phyloP scores from a whole-genome alignment of 2,888 invertebrate genomes.

The Xylophagus ater region DNA sequence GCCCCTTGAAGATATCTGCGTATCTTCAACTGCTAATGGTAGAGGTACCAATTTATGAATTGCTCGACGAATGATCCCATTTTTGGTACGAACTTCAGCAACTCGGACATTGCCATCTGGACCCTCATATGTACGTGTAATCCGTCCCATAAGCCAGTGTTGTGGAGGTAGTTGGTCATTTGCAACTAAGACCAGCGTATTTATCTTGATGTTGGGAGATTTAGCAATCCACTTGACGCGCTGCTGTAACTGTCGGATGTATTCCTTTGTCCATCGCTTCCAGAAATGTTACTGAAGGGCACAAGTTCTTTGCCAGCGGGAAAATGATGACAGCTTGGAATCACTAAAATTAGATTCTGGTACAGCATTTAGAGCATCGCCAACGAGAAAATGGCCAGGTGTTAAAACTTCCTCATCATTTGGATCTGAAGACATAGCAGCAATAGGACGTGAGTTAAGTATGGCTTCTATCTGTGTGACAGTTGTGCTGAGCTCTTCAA shows the following conservation, averaged over 20 bases:
- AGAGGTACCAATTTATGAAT: no score
- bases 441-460: no score
- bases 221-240: conserved; percentile 19
- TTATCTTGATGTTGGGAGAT: neutral
- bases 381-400: conserved; percentile 1
- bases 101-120: no score
- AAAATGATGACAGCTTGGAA: neutral
- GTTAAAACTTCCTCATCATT: neutral
- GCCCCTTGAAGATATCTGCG: no score
- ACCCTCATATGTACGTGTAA: no score
- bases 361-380: neutral
- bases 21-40: no score
- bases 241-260: no score
- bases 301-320: neutral
- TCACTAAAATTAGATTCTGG: neutral
- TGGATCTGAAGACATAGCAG: neutral
- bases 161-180: conserved; percentile 15
- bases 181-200: neutral
- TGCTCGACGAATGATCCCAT: no score
- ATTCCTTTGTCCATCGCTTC: neutral
- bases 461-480: no score
- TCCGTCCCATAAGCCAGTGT: neutral
- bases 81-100: no score
- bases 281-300: no score
- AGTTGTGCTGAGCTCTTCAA: no score